Conservation (phyloP, 2,888 invertebrate species). For the Sinohyriopsis cumingii region DNA sequence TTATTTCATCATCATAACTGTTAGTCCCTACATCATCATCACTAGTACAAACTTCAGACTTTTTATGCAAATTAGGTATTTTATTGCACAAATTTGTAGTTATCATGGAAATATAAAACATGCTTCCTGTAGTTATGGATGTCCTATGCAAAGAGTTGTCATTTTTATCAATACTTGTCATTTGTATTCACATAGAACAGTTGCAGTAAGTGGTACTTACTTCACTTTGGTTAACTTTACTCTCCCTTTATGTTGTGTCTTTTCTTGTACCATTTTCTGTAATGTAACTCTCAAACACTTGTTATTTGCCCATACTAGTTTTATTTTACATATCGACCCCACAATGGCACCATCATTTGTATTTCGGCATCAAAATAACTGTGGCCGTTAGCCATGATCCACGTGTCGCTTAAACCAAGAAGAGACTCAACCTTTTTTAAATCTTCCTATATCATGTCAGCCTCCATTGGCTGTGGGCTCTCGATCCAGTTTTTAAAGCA, state of each 20-base stretch:
- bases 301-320: constrained; percentile 23
- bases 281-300: constrained; percentile 17
- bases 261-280: constrained; percentile 15
- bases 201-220: constrained; percentile 13
- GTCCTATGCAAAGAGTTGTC: too few relatives aligned
- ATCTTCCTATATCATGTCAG: constrained; percentile 25
- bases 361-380: constrained; percentile 14
- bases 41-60: not conserved
- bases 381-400: constrained; percentile 25
- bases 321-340: constrained; percentile 14
- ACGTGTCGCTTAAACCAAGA: constrained; percentile 22
- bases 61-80: not conserved
- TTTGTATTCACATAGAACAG: constrained; percentile 17
- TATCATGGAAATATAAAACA: constrained; percentile 24
- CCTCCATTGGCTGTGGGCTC: constrained; percentile 28
- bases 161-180: too few relatives aligned
- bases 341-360: constrained; percentile 15
- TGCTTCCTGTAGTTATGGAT: constrained; percentile 4
- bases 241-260: constrained; percentile 18
- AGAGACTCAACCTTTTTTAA: constrained; percentile 17
- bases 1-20: constrained; percentile 2
- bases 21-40: not conserved
- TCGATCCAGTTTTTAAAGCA: constrained; percentile 29
- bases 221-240: constrained; percentile 9
- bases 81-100: constrained; percentile 20